Conservation (phyloP, 2,888 invertebrate genomes). For the Drosophila tanythrix region DNA sequence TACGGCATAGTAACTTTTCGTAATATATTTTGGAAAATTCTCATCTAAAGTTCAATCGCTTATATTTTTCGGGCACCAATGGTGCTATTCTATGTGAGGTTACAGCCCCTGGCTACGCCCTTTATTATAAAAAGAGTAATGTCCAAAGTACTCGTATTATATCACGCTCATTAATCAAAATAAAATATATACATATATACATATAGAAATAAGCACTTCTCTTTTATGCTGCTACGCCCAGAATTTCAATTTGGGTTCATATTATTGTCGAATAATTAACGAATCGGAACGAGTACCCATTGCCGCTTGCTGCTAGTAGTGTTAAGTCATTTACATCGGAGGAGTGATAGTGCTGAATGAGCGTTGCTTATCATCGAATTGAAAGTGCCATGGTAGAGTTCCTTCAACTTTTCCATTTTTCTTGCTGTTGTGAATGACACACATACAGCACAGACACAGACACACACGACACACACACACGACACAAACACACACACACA, state of each 20-base stretch:
- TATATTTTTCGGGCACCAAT: not conserved
- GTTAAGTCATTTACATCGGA: constrained; percentile 30
- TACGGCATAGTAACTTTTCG: not conserved
- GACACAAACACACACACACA: constrained; percentile 6
- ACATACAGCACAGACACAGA: constrained; percentile 25
- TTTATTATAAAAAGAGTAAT: not conserved
- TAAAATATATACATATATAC: no score
- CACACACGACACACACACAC: constrained; percentile 41
- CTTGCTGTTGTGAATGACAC: constrained; percentile 50
- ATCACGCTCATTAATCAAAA: constrained; percentile 35
- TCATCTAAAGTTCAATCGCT: not conserved
- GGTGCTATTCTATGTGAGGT: not conserved
- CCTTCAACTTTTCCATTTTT: constrained; percentile 64
- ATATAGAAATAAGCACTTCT: no score
- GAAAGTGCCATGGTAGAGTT: constrained; percentile 56
- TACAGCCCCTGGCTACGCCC: not conserved
- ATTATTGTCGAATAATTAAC: constrained; percentile 56
- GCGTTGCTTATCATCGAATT: constrained; percentile 71
- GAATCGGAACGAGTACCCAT: constrained; percentile 50
- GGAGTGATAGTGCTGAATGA: constrained; percentile 49
- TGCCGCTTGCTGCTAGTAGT: constrained; percentile 4
- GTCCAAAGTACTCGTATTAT: constrained; percentile 11
- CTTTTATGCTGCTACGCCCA: constrained; percentile 12
- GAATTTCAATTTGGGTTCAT: constrained; percentile 37
- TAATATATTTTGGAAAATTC: not conserved